A percentile compares a stretch with the other conserved stretches of the same genome.
phyloP scores from a whole-genome alignment of 2,888 invertebrate species.

The Athetis lepigone region DNA sequence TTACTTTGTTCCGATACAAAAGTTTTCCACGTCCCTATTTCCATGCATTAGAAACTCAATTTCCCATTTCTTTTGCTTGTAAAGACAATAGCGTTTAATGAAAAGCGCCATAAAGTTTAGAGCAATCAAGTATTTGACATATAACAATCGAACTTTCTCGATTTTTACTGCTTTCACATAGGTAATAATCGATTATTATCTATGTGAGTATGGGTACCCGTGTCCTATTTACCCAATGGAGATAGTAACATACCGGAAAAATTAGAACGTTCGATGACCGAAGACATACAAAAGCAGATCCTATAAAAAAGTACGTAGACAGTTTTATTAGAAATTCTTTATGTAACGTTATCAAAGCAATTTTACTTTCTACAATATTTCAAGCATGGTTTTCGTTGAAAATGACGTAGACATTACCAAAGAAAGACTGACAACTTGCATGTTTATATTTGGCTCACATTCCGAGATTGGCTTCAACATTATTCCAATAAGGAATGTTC shows the following conservation, averaged over 20 bases:
- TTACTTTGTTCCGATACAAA: slow-evolving; percentile 29
- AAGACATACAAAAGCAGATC: slow-evolving; percentile 26
- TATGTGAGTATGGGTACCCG: background rate
- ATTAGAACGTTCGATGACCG: slow-evolving; percentile 15
- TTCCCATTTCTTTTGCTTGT: slow-evolving; percentile 68
- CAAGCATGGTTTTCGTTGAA: slow-evolving; percentile 29
- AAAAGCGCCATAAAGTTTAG: slow-evolving; percentile 50
- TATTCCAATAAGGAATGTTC: too few relatives aligned
- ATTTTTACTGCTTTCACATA: background rate
- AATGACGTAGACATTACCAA: slow-evolving; percentile 5
- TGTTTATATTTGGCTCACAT: slow-evolving; percentile 5
- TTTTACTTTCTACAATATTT: slow-evolving; percentile 52
- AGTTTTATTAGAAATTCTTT: slow-evolving; percentile 38
- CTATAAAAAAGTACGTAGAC: slow-evolving; percentile 14
- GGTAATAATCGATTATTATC: background rate
- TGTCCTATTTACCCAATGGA: background rate
- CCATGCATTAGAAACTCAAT: slow-evolving; percentile 75
- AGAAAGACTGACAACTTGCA: slow-evolving; percentile 9
- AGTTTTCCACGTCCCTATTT: slow-evolving; percentile 73
- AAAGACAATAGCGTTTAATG: slow-evolving; percentile 60
- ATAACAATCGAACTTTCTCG: slow-evolving; percentile 48
- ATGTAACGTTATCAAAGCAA: slow-evolving; percentile 19
- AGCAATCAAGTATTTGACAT: slow-evolving; percentile 35
- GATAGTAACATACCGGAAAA: background rate
- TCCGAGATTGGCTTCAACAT: too few relatives aligned